These are phyloP conservation scores for Dipodomys merriami DNA, from an alignment of 2,113 vertebrate genomes.

Conservation along the genomic window DNA sequence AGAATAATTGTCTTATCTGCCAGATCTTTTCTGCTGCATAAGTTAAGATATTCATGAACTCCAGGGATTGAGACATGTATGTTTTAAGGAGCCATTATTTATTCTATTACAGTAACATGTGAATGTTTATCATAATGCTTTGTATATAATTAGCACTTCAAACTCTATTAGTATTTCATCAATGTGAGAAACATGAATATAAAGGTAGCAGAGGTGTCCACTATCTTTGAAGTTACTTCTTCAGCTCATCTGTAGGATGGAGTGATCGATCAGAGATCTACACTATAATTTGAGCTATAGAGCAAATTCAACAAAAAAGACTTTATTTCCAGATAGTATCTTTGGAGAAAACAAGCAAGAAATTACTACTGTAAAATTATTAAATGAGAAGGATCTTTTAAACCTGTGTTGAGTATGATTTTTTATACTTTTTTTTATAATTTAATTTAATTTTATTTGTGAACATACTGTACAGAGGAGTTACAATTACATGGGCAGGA, in stretches of 20 bases:
- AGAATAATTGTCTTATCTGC: background rate
- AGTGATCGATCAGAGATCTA: background rate
- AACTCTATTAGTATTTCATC: background rate
- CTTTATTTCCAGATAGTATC: constrained; percentile 13
- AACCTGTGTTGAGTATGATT: background rate
- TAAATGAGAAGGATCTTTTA: background rate
- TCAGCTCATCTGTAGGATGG: background rate
- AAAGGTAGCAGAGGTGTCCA: background rate
- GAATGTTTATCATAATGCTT: background rate
- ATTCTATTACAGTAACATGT: background rate
- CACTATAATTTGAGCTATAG: background rate
- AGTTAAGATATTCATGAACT: background rate
- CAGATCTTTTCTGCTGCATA: background rate
- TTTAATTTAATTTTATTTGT: too few relatives aligned
- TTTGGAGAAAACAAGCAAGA: background rate
- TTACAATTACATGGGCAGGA: too few relatives aligned
- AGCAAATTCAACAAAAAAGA: background rate
- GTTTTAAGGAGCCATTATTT: background rate
- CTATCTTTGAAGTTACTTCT: background rate
- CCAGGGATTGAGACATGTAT: background rate
- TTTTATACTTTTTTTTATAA: too few relatives aligned
- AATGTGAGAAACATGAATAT: background rate
- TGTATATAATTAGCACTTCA: background rate
- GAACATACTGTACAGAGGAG: too few relatives aligned
- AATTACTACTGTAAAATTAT: background rate